Percentiles rank a stretch among this genome's conserved stretches.
Evolutionary conservation across 2,113 vertebrate genomes (phyloP).

Genomic region (Gymnarchus niloticus): DNA sequence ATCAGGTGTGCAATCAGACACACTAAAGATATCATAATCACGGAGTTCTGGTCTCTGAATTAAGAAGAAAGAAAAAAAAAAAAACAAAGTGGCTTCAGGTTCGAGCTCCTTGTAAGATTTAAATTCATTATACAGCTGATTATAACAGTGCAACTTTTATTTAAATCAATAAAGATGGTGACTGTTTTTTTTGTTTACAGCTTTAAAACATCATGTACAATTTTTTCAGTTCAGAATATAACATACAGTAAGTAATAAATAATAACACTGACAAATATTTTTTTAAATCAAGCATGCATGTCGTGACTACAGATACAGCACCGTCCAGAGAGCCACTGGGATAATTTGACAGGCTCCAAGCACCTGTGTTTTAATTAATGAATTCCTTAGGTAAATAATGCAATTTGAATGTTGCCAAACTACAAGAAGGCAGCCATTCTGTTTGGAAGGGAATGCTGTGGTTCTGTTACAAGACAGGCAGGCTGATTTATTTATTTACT

Average conservation of each 20-base stretch:
- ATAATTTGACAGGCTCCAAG: neutral
- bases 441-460: slow-evolving; percentile 10
- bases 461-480: slow-evolving; percentile 16
- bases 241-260: neutral
- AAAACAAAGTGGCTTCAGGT: neutral
- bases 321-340: neutral
- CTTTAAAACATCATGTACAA: neutral
- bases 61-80: neutral
- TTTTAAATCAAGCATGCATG: neutral
- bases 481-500: slow-evolving; percentile 19
- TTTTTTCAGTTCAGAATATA: too few relatives aligned
- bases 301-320: neutral
- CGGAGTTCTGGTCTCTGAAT: neutral
- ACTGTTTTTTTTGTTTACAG: neutral
- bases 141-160: neutral
- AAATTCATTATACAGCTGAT: neutral
- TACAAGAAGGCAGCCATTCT: neutral
- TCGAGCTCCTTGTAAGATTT: neutral
- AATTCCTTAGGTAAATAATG: neutral
- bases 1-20: neutral
- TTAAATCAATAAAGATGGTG: neutral
- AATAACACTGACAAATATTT: neutral
- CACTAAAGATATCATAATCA: neutral
- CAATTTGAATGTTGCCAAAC: neutral
- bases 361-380: neutral